phyloP scores from a whole-genome alignment of 2,888 invertebrate genomes.

The Chymomyza fuscimana region DNA sequence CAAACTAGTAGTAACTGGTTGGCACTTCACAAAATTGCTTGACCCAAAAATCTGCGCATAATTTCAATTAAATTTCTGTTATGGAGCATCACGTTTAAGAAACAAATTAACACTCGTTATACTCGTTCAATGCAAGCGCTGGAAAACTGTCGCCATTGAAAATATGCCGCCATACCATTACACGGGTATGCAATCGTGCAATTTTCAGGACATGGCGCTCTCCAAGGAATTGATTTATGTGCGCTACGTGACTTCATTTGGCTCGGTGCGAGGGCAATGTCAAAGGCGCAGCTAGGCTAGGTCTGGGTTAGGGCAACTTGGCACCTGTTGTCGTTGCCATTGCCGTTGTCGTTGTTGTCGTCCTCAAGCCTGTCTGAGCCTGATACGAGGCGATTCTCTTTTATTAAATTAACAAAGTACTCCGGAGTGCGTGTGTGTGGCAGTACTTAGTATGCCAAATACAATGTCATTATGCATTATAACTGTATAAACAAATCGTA shows the following conservation, averaged over 20 bases:
- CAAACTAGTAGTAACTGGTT: not conserved
- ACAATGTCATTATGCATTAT: constrained; percentile 67
- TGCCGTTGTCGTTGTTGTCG: not conserved
- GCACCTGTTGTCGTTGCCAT: constrained; percentile 65
- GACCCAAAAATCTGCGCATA: constrained; percentile 3
- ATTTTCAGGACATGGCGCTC: constrained; percentile 40
- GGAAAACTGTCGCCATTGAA: constrained; percentile 29
- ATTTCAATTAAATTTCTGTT: constrained; percentile 24
- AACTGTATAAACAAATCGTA: constrained; percentile 65
- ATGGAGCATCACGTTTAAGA: constrained; percentile 35
- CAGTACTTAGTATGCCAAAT: constrained; percentile 44
- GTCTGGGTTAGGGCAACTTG: constrained; percentile 10
- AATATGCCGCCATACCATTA: not conserved
- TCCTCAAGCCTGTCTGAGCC: not conserved
- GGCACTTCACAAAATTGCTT: not conserved
- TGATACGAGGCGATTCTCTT: constrained; percentile 23
- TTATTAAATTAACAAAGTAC: constrained; percentile 70
- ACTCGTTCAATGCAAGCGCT: constrained; percentile 57
- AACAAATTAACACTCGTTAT: constrained; percentile 70
- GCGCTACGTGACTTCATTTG: constrained; percentile 67
- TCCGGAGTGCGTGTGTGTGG: constrained; percentile 25
- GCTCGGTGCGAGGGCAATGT: constrained; percentile 2
- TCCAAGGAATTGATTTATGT: constrained; percentile 70
- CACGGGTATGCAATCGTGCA: constrained; percentile 51
- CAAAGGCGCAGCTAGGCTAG: not conserved